A percentile compares a stretch with the other conserved stretches of the same genome.
These are phyloP conservation scores for Himalopsyche kuldschensis DNA, from an alignment of 2,888 invertebrate species.

Conservation along the genomic window DNA sequence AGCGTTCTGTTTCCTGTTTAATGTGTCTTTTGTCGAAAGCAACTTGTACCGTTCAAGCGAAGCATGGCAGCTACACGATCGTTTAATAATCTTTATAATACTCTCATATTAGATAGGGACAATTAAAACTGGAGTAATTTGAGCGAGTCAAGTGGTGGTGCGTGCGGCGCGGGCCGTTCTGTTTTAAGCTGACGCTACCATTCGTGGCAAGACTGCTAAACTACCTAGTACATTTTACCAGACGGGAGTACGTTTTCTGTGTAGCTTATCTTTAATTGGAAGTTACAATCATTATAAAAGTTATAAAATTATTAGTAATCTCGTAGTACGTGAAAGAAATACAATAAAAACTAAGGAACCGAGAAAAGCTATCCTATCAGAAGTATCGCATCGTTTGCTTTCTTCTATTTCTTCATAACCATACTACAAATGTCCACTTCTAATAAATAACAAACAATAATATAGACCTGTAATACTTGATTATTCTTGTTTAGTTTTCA, in stretches of 20 bases:
- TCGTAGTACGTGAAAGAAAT: not conserved
- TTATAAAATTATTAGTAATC: not conserved
- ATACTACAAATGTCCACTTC: no score
- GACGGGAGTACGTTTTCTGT: not conserved
- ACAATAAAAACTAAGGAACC: no score
- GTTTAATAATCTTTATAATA: constrained; percentile 24
- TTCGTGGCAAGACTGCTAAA: not conserved
- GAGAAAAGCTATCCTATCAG: no score
- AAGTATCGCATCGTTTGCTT: no score
- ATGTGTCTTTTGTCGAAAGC: not conserved
- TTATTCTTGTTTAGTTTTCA: no score
- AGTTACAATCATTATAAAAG: not conserved
- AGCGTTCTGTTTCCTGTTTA: not conserved
- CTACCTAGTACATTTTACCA: not conserved
- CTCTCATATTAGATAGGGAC: constrained; percentile 21
- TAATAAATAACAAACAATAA: no score
- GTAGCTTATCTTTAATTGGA: not conserved
- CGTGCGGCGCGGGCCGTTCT: not conserved
- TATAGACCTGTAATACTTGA: no score
- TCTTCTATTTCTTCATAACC: no score
- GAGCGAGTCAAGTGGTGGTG: not conserved
- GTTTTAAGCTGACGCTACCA: not conserved
- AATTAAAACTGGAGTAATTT: constrained; percentile 20
- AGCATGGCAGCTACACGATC: constrained; percentile 1
- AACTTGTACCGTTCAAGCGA: not conserved